These are phyloP conservation scores for Hofmannophila pseudospretella DNA, from an alignment of 2,888 invertebrate genomes.

Conservation along the genomic window DNA sequence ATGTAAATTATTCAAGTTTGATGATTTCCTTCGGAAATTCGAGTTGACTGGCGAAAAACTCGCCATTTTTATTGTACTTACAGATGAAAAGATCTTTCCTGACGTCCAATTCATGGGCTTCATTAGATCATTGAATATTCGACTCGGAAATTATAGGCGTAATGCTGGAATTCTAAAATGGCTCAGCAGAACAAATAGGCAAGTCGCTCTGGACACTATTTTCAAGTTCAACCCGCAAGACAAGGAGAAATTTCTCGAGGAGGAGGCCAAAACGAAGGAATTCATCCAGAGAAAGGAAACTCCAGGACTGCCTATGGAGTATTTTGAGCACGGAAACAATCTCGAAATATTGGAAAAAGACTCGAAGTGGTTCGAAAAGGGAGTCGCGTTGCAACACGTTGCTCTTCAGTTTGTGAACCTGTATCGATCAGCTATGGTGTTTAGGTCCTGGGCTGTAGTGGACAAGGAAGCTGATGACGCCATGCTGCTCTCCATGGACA, in stretches of 20 bases:
- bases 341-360: conserved; percentile 17
- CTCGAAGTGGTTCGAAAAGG: conserved; percentile 29
- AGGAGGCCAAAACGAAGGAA: background rate
- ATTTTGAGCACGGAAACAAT: conserved; percentile 13
- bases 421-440: conserved; percentile 12
- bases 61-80: conserved; percentile 28
- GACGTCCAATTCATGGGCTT: conserved; percentile 21
- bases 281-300: conserved; percentile 11
- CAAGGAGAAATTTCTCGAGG: conserved; percentile 7
- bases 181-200: conserved; percentile 3
- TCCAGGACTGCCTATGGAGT: conserved; percentile 13
- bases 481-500: conserved; percentile 26
- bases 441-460: conserved; percentile 17
- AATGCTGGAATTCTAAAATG: conserved; percentile 8
- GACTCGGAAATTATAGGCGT: background rate
- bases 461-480: conserved; percentile 21
- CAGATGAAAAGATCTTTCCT: conserved; percentile 23
- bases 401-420: conserved; percentile 20
- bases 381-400: conserved; percentile 20
- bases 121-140: conserved; percentile 8
- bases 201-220: conserved; percentile 1
- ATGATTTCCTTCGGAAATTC: conserved; percentile 22
- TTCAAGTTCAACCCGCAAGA: conserved; percentile 3
- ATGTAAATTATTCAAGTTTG: conserved; percentile 22
- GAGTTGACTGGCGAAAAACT: conserved; percentile 22